Base-by-base conservation (phyloP, 2,797 vertebrate species). In the Arvicola amphibius region DNA sequence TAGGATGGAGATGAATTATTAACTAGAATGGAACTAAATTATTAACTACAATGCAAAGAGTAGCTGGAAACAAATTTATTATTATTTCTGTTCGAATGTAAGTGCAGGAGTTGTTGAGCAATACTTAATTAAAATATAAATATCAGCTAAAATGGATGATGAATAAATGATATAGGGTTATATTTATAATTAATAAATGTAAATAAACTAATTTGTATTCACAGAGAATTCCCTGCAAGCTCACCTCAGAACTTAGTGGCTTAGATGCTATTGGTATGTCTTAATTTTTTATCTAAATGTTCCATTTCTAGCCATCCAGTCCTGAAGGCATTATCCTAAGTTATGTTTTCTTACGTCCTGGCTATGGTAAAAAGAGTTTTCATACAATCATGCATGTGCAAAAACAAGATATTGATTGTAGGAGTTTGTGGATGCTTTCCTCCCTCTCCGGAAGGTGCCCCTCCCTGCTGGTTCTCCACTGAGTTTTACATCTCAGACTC, bases 121-220 rank as follows among this genome's bases (percentile, higher is more conserved):
- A 90, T 77, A 91, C 61, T 88, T 74, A 61, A 93, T 88, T 93
- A 63, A 65, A 79, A 83, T 92, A 73, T 92, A 91, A 91, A 88
- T 94, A 74, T 94, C 63, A 53, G 71, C 37, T 40, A 92, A 90
- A 94, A 40, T 73, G 53, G 56, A 91, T 90, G 69, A 90, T 77
- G 48, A 86, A 86, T 88, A 77, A 86, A 81, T 92, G n/a, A 61
- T n/a, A 86, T 56, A 43, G 9, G 14, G 80, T 88, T 73, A 61
- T 56, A 74, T 51, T 90, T 88, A 85, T 73, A 91, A 92, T 83
- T 86, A 91, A 84, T 91, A 91, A 34, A 73, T 73, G 6, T 53
- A 93, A 96, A 63, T 53, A 91, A 96, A 74, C 53, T 63, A 74
- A 87, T 90, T 90, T 37, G 37, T 34, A 80, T 34, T 65, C 34